Evolutionary conservation across 2,113 vertebrate genomes (phyloP), one percentile per base, ranked within the genome.

Genomic region (Ciconia stormi): DNA sequence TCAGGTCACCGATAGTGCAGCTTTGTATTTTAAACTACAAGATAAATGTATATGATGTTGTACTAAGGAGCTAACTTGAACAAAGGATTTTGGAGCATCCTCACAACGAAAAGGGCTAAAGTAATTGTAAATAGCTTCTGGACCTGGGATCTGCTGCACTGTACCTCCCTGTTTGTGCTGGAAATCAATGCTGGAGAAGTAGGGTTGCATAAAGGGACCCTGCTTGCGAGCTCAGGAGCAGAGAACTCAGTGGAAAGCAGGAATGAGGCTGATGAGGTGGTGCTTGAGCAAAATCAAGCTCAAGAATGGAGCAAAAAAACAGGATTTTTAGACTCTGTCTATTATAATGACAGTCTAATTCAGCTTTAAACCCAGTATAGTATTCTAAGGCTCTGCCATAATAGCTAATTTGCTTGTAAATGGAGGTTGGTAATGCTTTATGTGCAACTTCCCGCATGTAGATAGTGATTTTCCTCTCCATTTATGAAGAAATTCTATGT

Each of bases 401-500:
- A 91, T 62, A 91, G 49, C 62, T 95, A 69, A 93, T 95, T 93
- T 95, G 46, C 81, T 89, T 91, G 70, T 87, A 91, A 95, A 93
- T 95, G 83, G 47, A 70, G 59, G 34, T 69, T 89, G 50, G 38
- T 94, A 86, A 80, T 76, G 73, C 55, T 96, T 95, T 93, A 62
- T 79, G n/a, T 94, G 17, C 1, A 7, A 49, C 82, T 96, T 95
- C 65, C 55, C 1, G 8, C 61, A 82, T 87, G 36, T 70, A 73
- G 67, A 70, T 47, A 81, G 58, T 11, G 17, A 73, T 78, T 84
- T 93, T 73, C 32, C 78, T 92, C 79, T 91, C 50, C 34, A 21
- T 83, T 95, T 93, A n/a, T 84, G n/a, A 76, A 69, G 73, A 79
- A 97, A 95, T 65, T 79, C 36, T 73, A 1, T 55, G 73, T 66